Base-by-base conservation (phyloP, 2,113 vertebrate species). In the Anguilla japonica region DNA sequence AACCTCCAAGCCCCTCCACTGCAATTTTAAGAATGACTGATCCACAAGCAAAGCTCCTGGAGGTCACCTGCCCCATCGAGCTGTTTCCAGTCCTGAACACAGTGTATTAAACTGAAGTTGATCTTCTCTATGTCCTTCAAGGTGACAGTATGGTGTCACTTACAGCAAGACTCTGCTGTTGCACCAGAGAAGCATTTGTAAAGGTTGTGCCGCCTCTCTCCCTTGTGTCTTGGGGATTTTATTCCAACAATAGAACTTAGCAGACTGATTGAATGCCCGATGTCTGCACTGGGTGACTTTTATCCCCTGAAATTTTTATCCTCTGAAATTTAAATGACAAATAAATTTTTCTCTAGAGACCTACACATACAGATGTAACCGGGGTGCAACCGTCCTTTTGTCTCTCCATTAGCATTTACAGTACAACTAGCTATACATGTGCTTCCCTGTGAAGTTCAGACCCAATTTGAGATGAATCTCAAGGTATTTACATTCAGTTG, bases 101-200 rank as follows among this genome's bases (percentile, higher is more conserved):
- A 56, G 15, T n/a, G 46, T 78, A 83, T 79, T 87, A 83, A 79
- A 79, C 80, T 50, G 80, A 82, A 67, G 85, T 7, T 56, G 60
- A 87, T 83, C 81, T 56, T 57, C 46, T 87, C 34, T 79, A 22
- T 83, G 82, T 83, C 86, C 46, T 87, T 87, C 82, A 87, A 87
- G 86, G 86, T 87, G 86, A 87, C 82, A 83, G 86, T 87, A 87
- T 87, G 86, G 86, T 83, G 86, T 87, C 81, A 83, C 22, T 87
- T 83, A 83, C 81, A 83, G 86, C 83, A 83, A 83, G 83, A 87
- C 80, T 60, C 81, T 78, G 75, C 81, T 82, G 63, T 78, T 26
- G n/a, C 46, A 78, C 82, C 20, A 79, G 67, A 43, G 82, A 41
- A 63, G 22, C 86, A 79, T 83, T 75, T 41, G 39, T 87, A 83